Conservation (phyloP, 2,888 invertebrate species). For the Agrochola lychnidis region DNA sequence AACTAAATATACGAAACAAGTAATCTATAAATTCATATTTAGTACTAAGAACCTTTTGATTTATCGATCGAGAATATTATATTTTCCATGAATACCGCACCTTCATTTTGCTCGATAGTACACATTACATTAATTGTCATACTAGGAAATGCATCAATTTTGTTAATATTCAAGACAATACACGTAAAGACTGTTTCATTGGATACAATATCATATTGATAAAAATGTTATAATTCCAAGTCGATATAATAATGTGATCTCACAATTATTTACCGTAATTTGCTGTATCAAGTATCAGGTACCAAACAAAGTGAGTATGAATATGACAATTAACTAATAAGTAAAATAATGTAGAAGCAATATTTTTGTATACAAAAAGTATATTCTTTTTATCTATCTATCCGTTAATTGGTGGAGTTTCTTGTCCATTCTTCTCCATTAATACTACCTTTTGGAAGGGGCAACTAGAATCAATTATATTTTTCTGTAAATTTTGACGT, state of each 20-base stretch:
- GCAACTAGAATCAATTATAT: too few species aligned
- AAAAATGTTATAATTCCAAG: neutral
- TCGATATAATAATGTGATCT: slow-evolving; percentile 1
- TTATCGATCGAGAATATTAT: neutral
- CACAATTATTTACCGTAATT: neutral
- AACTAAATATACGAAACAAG: slow-evolving; percentile 21
- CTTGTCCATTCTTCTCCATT: too few species aligned
- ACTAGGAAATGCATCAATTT: neutral
- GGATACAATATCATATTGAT: neutral
- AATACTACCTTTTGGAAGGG: too few species aligned
- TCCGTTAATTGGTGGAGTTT: neutral
- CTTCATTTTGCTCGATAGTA: neutral
- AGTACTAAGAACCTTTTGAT: neutral
- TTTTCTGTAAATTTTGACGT: too few species aligned
- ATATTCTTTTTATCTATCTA: neutral
- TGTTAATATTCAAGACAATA: slow-evolving; percentile 17
- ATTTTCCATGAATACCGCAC: slow-evolving; percentile 12
- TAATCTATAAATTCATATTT: slow-evolving; percentile 3
- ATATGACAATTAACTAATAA: slow-evolving; percentile 10
- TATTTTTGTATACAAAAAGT: neutral
- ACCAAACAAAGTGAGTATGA: neutral
- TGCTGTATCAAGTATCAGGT: slow-evolving; percentile 4
- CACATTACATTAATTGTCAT: neutral
- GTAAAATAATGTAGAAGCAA: neutral
- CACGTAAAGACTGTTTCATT: neutral